Base-by-base conservation (phyloP, 1,140 invertebrate genomes). In the Lordiphosa stackelbergi region DNA sequence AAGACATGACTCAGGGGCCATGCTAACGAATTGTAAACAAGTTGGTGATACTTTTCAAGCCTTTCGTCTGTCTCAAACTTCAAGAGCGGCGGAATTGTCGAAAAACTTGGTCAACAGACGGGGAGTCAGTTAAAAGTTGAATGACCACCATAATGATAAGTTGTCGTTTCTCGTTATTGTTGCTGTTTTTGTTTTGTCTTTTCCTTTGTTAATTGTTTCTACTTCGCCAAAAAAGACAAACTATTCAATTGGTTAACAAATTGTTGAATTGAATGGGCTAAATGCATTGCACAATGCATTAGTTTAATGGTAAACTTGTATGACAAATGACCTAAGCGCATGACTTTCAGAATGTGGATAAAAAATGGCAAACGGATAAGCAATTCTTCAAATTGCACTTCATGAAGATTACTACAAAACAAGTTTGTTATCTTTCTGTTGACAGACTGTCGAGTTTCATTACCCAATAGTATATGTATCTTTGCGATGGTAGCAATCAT, bases 1-100 rank as follows among this genome's bases (percentile, higher is more conserved):
- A 8, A 31, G 28, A 31, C 28, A 31, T 31, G 28, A 31, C 28
- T 35, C 28, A 48, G 46, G 54, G 46, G 54, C 48, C 53, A 53
- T 45, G 49, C 49, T 49, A 73, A 54, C 68, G 48, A 68, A 61
- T 68, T 69, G 73, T 73, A 68, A 81, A 79, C 75, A 68, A 68
- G 55, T 65, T 48, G 22, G 53, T 12, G n/a, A 13, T 36, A 35
- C 40, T 38, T 51, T 37, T 52, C 28, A 31, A 31, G 28, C 28
- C 7, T 31, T 31, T 31, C 28, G 28, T 31, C 28, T 31, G 28
- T 31, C 28, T 31, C 28, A 31, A 6, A 31, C 28, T 31, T 31
- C 22, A 24, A 24, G 28, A 31, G 7, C 28, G 7, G 38, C 34
- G 46, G 40, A 43, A 28, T 40, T 48, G 43, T 40, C 19, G 16